A percentile compares a stretch with the other conserved stretches of the same genome.
phyloP scores from a whole-genome alignment of 2,113 vertebrate species.

The Albula glossodonta region DNA sequence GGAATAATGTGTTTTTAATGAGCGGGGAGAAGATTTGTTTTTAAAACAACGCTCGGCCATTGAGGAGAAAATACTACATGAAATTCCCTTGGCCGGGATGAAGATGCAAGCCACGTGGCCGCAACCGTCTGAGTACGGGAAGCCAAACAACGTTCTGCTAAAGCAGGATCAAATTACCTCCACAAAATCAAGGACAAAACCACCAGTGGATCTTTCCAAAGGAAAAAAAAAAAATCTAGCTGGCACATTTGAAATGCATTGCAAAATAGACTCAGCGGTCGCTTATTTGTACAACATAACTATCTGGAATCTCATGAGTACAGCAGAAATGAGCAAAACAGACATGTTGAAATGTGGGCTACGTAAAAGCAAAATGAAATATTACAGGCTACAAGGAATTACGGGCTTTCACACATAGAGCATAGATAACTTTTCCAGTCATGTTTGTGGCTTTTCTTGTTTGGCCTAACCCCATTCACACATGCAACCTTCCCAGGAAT shows the following conservation, averaged over 20 bases:
- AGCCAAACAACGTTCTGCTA: background rate
- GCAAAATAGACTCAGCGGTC: slow-evolving; percentile 10
- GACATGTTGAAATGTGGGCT: background rate
- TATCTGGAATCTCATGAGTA: background rate
- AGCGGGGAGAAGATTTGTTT: background rate
- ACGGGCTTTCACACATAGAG: too few relatives aligned
- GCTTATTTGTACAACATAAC: background rate
- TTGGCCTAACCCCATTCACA: too few relatives aligned
- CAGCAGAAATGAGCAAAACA: slow-evolving; percentile 54
- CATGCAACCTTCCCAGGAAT: too few relatives aligned
- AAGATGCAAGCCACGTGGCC: background rate
- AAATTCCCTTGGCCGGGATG: background rate
- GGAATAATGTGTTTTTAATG: slow-evolving; percentile 9
- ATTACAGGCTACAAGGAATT: too few relatives aligned
- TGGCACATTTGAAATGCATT: background rate
- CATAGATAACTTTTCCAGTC: too few relatives aligned
- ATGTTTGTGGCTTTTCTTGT: too few relatives aligned
- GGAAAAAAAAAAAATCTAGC: background rate
- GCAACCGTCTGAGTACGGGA: background rate
- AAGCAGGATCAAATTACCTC: background rate
- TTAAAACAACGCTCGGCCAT: background rate
- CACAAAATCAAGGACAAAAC: background rate
- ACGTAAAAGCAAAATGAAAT: too few relatives aligned
- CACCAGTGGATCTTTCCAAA: slow-evolving; percentile 12
- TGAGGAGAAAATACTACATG: background rate